Base-by-base conservation (phyloP, 2,797 vertebrate species). In the Iguana delicatissima region DNA sequence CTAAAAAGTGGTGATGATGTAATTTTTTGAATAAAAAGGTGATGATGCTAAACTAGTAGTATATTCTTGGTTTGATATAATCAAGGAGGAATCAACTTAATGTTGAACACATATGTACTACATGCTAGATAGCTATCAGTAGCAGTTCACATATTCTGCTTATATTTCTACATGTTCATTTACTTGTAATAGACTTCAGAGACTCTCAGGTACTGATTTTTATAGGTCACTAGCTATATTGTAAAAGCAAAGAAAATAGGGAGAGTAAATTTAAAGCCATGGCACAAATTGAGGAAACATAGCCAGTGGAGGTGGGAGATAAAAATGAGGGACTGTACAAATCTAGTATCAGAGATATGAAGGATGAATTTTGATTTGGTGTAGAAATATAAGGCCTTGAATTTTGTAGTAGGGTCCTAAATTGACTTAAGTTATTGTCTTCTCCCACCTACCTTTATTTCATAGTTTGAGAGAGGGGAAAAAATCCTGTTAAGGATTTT, bases 241-340 rank as follows among this genome's bases (percentile, higher is more conserved):
- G 93, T 80, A 90, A 82, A 92, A 74, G 52, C 14, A 77, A 77
- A 79, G 59, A 79, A 69, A 83, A n/a, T 16, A 77, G 18, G 16
- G n/a, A 52, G 6, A 67, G 18, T 67, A 83, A 14, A 24, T 95
- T 84, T 55, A 3, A 94, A 96, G 91, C 96, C 90, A 96, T 94
- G 94, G 94, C 90, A 93, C 89, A 95, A 95, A 95, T 96, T 95
- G 93, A 95, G 91, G 95, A 94, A 93, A 96, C 93, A 95, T 94
- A 97, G 91, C 95, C 95, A 92, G 94, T 96, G 93, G 95, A 69
- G 93, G 88, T 94, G 94, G 42, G 89, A 92, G 92, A 95, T 92
- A 95, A 95, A 95, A 95, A 91, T 29, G 93, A 93, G 93, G 67
- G 93, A 90, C 92, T 93, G 89, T 82, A 73, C 93, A 83, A 85